Evolutionary conservation across 2,888 invertebrate species (phyloP), one percentile per base, ranked within the genome.

Genomic region (Mycalesis mineus): DNA sequence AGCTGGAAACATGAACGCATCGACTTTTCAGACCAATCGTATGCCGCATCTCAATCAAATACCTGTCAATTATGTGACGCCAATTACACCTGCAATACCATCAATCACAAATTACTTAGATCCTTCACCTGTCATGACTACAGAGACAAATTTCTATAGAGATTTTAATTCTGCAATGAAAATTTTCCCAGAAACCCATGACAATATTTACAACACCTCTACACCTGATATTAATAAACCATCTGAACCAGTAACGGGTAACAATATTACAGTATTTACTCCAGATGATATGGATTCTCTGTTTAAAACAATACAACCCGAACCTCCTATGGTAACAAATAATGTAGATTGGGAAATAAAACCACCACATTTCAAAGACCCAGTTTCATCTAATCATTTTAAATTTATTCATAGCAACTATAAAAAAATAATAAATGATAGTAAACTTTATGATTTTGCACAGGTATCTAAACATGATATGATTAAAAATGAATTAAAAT

Each of bases 1-100:
- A 88, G 86, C 80, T 73, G 80, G 72, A 75, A 74, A 70, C 65
- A 64, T 60, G 58, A 73, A 77, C 65, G 77, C 73, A 71, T 70
- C 74, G 57, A 69, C 67, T 66, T 70, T 69, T 67, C 68, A 74
- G 63, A 67, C 70, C 68, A 71, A 75, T 72, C 69, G 62, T 64
- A 73, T 77, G 68, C 72, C 76, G 63, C 70, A 63, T 63, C 60
- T 70, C 52, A 70, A 68, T 65, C 71, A 73, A 66, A 60, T 66
- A 61, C 55, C 72, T 33, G 29, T 60, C 61, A 81, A 77, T 67
- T 82, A 77, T 72, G 81, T 82, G 67, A 86, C 84, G 58, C 80
- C 82, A 55, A 63, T 79, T 45, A 64, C 75, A 60, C 74, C 78
- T 22, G 63, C 70, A 41, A 36, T 52, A 37, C 15, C 65, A 60